Base-by-base conservation (phyloP, 2,888 invertebrate genomes). In the Rhopalosiphum nymphaeae region DNA sequence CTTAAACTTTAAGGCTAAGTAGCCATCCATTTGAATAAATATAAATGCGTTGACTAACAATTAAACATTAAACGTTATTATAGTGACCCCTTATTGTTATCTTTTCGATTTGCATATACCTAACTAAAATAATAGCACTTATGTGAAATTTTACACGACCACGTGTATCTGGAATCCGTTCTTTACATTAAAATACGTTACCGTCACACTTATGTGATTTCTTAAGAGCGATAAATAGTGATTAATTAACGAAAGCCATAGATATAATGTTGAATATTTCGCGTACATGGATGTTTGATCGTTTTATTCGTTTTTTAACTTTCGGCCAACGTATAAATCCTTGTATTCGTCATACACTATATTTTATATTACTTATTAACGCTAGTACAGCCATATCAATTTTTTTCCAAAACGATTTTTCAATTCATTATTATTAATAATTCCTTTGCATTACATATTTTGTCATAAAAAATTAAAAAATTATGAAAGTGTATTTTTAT, bases 171-270 rank as follows among this genome's bases (percentile, higher is more conserved):
- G 25, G 25, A 90, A 90, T n/a, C 21, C 4, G 29, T 21, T 11
- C n/a, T 67, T 3, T 46, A n/a, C 13, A 61, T 67, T 67, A 61
- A 61, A 46, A 67, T 90, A 67, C 21, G 46, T 46, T n/a, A 36
- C 46, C 90, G 90, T 90, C 90, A 67, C 90, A 90, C 90, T 21
- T 46, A 46, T n/a, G 21, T 61, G 61, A 46, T 61, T 90, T 21
- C 90, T 44, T 16, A 46, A 89, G 36, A 46, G 46, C 21, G 29
- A 21, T 46, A 67, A 78, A 90, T 46, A 25, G 10, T 25, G 46
- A 36, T 90, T 67, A 90, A 90, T 67, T 46, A 67, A 25, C 44
- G 0, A n/a, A 61, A 46, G 21, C 1, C 25, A 44, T n/a, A 44
- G 61, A 57, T 89, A 89, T 57, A 44, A 44, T 89, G 44, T 89